Base-by-base conservation (phyloP, 2,888 invertebrate species). In the Drosophila anomelani region DNA sequence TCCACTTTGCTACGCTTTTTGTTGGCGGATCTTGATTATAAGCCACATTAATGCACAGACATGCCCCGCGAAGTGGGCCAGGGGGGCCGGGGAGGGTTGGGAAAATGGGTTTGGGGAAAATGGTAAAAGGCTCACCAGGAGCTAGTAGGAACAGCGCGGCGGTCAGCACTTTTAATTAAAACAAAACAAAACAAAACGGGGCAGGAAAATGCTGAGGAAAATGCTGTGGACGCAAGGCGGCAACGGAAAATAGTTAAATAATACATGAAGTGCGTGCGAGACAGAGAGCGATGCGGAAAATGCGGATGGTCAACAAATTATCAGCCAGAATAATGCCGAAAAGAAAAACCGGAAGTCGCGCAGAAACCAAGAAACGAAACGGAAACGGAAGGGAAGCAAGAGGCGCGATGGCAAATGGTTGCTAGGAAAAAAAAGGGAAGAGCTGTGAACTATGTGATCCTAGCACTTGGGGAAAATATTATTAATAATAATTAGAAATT, bases 41-140 rank as follows among this genome's bases (percentile, higher is more conserved):
- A 88, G 83, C 88, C 87, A 88, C 89, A 84, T 84, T 88, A 84
- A 84, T 84, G 89, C 89, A 84, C 81, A 84, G 85, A 81, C 89
- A 88, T 84, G 84, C 89, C 77, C 75, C 68, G 17, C 47, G 53
- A 9, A 47, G 26, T 17, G 55, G 39, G 8, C 51, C 26, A 32
- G 5, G 20, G 17, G 17, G 47, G 23, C 8, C 8, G n/a, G 39
- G 7, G 9, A 7, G 17, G n/a, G 34, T 10, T 17, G 13, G 26
- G 57, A 57, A 57, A 57, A 57, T 39, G 36, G 12, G 32, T 9
- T 34, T 10, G n/a, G 59, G 43, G n/a, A 13, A 36, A 15, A 23
- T 46, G 36, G 60, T 13, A 66, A 75, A 73, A 76, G 67, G 66
- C 80, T 70, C 71, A 36, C 54, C 54, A 66, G 68, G 49, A 66